These are phyloP conservation scores for Morbakka virulenta DNA, from an alignment of 30 jellyfish, hydroid and myxozoan genomes.

Conservation along the genomic window DNA sequence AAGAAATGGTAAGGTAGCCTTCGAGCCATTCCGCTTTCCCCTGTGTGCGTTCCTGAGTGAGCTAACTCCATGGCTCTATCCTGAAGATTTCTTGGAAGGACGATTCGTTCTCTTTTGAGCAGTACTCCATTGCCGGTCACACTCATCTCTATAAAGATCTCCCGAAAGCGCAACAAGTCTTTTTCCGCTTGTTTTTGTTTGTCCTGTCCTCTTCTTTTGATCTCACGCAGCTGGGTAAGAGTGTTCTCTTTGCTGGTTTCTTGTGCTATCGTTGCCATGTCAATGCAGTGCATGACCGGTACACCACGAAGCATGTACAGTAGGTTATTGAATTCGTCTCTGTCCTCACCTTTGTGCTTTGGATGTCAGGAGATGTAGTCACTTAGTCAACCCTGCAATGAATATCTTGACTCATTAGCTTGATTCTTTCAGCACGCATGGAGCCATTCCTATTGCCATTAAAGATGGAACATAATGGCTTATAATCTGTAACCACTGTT, in stretches of 20 bases:
- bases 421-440: conserved; percentile 18
- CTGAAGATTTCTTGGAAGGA: conserved; percentile 2
- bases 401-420: too few relatives aligned
- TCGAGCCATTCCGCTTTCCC: neutral
- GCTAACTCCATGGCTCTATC: neutral
- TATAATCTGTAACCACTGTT: conserved; percentile 31
- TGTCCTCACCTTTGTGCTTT: neutral
- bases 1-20: conserved; percentile 4
- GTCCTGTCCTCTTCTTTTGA: too few relatives aligned
- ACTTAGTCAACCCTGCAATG: too few relatives aligned
- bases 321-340: neutral
- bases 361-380: neutral
- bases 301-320: neutral
- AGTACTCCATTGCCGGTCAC: neutral
- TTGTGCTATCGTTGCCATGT: too few relatives aligned
- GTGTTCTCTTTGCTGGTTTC: too few relatives aligned
- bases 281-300: too few relatives aligned
- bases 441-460: conserved; percentile 5
- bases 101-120: neutral
- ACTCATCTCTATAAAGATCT: too few relatives aligned
- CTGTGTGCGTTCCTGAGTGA: conserved; percentile 19
- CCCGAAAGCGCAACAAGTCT: neutral
- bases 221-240: too few relatives aligned
- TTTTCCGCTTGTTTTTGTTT: too few relatives aligned
- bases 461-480: too few relatives aligned